Evolutionary conservation across 1,140 invertebrate species (phyloP).

Genomic region (Antheraea pernyi): DNA sequence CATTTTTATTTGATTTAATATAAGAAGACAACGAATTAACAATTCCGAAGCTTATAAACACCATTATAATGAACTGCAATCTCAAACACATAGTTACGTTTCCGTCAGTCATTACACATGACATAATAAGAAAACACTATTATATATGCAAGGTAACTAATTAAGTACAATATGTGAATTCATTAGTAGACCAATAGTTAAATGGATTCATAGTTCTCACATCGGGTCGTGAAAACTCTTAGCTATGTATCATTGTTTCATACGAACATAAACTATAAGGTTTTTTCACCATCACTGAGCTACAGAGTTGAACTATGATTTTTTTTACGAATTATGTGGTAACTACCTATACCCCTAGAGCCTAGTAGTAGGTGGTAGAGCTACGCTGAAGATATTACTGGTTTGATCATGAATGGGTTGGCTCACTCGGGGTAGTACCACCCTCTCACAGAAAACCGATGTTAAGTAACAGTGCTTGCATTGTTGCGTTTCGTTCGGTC

Average conservation of each 20-base stretch:
- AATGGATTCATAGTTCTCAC: not conserved
- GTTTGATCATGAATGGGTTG: no score
- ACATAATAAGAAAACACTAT: not conserved
- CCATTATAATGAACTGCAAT: not conserved
- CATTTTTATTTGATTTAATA: not conserved
- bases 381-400: no score
- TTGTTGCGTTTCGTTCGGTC: no score
- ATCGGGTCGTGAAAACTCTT: not conserved
- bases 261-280: not conserved
- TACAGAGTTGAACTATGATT: not conserved
- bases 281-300: not conserved
- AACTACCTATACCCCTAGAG: no score
- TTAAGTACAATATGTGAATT: slow-evolving; percentile 2
- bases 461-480: no score
- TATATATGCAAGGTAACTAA: slow-evolving; percentile 1
- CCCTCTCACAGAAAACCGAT: no score
- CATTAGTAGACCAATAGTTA: not conserved
- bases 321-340: no score
- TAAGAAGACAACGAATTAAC: not conserved
- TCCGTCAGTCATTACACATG: not conserved
- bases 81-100: not conserved
- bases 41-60: not conserved
- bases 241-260: not conserved
- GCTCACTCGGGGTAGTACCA: no score
- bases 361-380: no score